Base-by-base conservation (phyloP, 2,113 vertebrate genomes). In the Isurus oxyrinchus region DNA sequence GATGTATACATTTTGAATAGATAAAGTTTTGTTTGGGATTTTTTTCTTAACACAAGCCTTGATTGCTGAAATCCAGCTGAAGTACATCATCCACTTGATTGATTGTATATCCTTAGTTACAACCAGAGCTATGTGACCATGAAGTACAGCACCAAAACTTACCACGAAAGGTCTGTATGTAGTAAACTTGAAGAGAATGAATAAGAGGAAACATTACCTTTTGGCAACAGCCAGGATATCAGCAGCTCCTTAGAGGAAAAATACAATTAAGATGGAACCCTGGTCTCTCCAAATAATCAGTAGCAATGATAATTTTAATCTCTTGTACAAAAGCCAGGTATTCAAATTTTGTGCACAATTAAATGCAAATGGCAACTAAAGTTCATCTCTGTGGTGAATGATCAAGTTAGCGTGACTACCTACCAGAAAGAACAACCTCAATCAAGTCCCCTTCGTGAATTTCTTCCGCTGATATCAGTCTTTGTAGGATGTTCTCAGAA, bases 401-500 rank as follows among this genome's bases (percentile, higher is more conserved):
- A 84, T 16, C 88, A 94, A 16, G 63, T 21, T 21, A 5, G 7
- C 8, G 19, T 11, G 59, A 49, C 35, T 96, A 97, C 98, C 96
- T 97, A 99, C 99, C 99, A 96, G 99, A 99, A 57, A 99, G 98
- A 96, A 99, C 99, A 97, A 99, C 99, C 97, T 99, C 99, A 90
- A 99, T 98, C 67, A 99, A 98, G 97, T 99, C 99, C 96, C 99
- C 99, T 97, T 99, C 99, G 0, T 98, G 99, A 97, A 99, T 99
- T 96, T 99, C 99, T 97, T 99, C 99, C 63, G 98, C 98, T 69
- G 99, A 98, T 93, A 98, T 99, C 97, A 99, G 98, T 96, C 98
- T 98, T 98, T 99, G 99, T 97, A 99, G 98, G 98, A 99, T 99
- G 98, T 99, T 99, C 97, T 99, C 99, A 49, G 99, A 99, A 96